Evolutionary conservation across 2,113 vertebrate species (phyloP).

Genomic region (Perca flavescens): DNA sequence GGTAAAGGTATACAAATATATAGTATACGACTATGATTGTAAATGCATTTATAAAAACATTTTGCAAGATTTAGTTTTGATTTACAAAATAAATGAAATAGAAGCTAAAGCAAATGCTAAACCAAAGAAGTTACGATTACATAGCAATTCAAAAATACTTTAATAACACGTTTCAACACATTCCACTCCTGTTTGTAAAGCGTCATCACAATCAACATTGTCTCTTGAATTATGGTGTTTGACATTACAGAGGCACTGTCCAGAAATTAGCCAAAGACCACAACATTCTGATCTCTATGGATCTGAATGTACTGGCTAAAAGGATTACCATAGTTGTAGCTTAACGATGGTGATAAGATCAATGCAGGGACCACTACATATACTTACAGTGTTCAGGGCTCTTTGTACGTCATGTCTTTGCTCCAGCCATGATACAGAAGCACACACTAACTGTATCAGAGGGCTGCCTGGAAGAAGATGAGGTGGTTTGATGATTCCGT

Average conservation of each 20-base stretch:
- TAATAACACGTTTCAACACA: conserved; percentile 67
- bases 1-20: background rate
- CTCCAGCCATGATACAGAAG: background rate
- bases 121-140: background rate
- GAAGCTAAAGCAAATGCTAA: background rate
- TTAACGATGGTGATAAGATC: conserved; percentile 14
- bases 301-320: conserved; percentile 12
- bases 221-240: conserved; percentile 22
- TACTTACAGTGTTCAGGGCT: background rate
- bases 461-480: background rate
- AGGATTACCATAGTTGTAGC: background rate
- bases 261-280: conserved; percentile 7
- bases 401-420: background rate
- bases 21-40: background rate
- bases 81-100: background rate
- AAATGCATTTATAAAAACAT: background rate
- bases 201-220: conserved; percentile 50
- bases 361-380: background rate
- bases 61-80: background rate
- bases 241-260: conserved; percentile 33
- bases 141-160: conserved; percentile 78
- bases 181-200: conserved; percentile 63
- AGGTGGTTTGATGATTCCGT: background rate
- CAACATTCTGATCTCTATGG: conserved; percentile 14
- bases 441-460: background rate